phyloP scores from a whole-genome alignment of 2,113 vertebrate genomes.

The Sciurus niger region DNA sequence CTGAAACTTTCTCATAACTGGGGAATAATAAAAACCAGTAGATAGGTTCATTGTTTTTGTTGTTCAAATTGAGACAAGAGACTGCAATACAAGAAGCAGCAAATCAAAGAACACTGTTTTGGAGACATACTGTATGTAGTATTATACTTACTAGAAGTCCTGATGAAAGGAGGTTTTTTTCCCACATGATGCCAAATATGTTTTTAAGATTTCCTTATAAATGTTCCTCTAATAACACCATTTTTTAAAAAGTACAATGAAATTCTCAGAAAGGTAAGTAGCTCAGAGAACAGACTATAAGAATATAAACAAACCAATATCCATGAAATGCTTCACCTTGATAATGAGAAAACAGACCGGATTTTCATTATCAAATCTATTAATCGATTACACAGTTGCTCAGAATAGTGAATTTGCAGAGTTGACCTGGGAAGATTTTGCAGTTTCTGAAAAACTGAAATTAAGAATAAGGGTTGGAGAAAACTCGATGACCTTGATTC shows the following conservation, averaged over 20 bases:
- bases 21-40: neutral
- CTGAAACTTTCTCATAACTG: neutral
- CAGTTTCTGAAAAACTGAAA: slow-evolving; percentile 28
- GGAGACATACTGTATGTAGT: neutral
- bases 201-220: neutral
- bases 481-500: slow-evolving; percentile 36
- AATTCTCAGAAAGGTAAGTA: neutral
- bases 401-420: neutral
- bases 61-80: neutral
- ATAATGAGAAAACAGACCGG: neutral
- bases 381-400: neutral
- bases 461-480: neutral
- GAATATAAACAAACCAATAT: neutral
- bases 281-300: neutral
- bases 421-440: neutral
- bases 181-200: neutral
- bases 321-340: neutral
- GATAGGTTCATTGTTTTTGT: neutral
- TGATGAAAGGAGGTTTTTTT: neutral
- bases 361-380: slow-evolving; percentile 1
- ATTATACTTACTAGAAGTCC: neutral
- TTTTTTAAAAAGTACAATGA: neutral
- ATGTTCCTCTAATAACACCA: neutral
- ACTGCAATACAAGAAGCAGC: neutral
- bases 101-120: neutral